phyloP scores from a whole-genome alignment of 1,140 invertebrate genomes.

The Zaprionus ornatus region DNA sequence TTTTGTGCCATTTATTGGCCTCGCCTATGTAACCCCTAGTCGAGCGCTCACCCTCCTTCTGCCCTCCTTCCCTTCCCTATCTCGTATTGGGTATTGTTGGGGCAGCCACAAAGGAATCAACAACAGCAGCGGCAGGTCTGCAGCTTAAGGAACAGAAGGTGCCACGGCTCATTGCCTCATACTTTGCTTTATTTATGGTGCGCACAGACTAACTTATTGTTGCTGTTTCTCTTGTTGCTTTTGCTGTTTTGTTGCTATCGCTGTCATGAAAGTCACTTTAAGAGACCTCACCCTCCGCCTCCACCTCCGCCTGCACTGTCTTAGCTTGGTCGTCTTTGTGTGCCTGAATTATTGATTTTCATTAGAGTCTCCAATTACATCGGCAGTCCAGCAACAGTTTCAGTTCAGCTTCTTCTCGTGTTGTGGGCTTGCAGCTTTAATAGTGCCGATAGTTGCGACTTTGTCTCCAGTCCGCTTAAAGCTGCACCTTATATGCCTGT shows the following conservation, averaged over 20 bases:
- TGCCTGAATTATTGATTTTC: slow-evolving; percentile 78
- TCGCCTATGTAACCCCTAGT: slow-evolving; percentile 22
- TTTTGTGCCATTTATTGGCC: slow-evolving; percentile 65
- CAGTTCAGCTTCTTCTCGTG: slow-evolving; percentile 28
- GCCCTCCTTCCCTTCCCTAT: background rate
- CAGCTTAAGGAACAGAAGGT: slow-evolving; percentile 64
- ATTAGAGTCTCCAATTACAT: slow-evolving; percentile 71
- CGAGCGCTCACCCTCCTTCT: too few relatives aligned
- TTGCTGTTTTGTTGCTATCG: slow-evolving; percentile 16
- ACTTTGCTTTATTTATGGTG: slow-evolving; percentile 72
- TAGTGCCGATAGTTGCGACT: slow-evolving; percentile 17
- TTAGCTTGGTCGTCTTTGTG: slow-evolving; percentile 42
- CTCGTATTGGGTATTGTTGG: slow-evolving; percentile 21
- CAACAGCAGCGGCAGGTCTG: slow-evolving; percentile 44
- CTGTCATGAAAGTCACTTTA: slow-evolving; percentile 54
- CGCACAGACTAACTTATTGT: slow-evolving; percentile 53
- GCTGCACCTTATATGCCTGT: background rate
- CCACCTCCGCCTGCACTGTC: background rate
- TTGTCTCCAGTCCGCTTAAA: slow-evolving; percentile 6
- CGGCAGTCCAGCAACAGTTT: slow-evolving; percentile 51
- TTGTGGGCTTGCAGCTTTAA: slow-evolving; percentile 51
- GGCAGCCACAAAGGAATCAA: slow-evolving; percentile 51
- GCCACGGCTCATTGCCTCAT: slow-evolving; percentile 58
- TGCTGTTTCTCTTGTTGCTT: slow-evolving; percentile 37
- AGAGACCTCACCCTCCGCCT: slow-evolving; percentile 16